Evolutionary conservation across 2,797 vertebrate species (phyloP).

Genomic region (Enteromius afrohamiltoni): DNA sequence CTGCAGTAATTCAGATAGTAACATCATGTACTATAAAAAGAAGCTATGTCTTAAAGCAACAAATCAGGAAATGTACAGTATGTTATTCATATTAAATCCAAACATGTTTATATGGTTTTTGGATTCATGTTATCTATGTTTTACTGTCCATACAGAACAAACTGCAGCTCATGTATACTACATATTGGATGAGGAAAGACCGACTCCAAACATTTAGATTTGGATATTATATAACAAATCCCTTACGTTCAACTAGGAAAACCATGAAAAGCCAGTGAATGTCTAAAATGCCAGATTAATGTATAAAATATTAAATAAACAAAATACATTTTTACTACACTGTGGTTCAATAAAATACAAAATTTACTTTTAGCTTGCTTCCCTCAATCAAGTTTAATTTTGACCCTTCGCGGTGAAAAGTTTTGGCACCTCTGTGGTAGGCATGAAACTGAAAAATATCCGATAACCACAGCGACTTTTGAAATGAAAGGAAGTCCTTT

Average conservation of each 20-base stretch:
- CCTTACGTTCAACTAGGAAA: neutral
- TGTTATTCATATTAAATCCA: neutral
- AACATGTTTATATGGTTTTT: neutral
- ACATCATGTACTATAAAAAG: neutral
- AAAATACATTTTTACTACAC: neutral
- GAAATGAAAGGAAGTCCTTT: conserved; percentile 1
- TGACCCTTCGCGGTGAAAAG: too few species aligned
- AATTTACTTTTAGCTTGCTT: neutral
- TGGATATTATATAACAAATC: neutral
- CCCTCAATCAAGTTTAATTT: neutral
- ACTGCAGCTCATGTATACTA: neutral
- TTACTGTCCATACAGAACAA: neutral
- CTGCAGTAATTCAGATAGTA: conserved; percentile 43
- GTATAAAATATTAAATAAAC: too few species aligned
- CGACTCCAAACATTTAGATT: neutral
- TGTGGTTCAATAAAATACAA: neutral
- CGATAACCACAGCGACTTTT: neutral
- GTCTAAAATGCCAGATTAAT: neutral
- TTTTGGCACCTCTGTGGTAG: neutral
- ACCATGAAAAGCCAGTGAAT: neutral
- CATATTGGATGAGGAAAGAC: neutral
- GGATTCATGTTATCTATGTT: neutral
- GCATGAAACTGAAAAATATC: neutral
- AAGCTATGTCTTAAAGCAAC: conserved; percentile 1
- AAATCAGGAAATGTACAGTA: neutral